These are phyloP conservation scores for Spea hammondii DNA, from an alignment of 2,797 vertebrate species.

Conservation along the genomic window DNA sequence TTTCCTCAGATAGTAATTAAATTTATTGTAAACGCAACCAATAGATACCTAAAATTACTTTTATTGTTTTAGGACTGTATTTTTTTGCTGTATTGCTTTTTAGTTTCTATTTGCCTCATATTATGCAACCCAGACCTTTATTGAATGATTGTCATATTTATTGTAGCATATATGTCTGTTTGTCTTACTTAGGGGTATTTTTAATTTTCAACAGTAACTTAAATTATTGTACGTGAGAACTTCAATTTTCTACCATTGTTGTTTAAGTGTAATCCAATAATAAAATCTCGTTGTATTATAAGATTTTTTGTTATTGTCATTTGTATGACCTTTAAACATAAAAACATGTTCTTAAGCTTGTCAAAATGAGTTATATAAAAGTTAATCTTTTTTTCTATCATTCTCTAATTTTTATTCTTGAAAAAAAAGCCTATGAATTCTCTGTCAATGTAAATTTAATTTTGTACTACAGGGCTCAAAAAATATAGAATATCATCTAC, in stretches of 20 bases:
- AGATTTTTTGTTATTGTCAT: conserved; percentile 17
- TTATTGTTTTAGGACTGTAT: too few relatives aligned
- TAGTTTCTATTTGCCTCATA: too few relatives aligned
- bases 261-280: not conserved
- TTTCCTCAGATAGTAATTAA: too few relatives aligned
- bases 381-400: not conserved
- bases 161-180: too few relatives aligned
- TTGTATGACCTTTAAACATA: conserved; percentile 16
- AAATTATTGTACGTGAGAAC: not conserved
- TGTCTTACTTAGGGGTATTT: too few relatives aligned
- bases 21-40: too few relatives aligned
- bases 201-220: not conserved
- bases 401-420: conserved; percentile 1
- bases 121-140: too few relatives aligned
- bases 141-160: too few relatives aligned
- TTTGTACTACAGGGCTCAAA: not conserved
- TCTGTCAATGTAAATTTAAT: not conserved
- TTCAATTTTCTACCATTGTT: not conserved
- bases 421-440: not conserved
- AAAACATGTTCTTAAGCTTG: conserved; percentile 10
- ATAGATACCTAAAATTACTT: too few relatives aligned
- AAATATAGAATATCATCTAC: not conserved
- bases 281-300: conserved; percentile 2
- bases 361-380: conserved; percentile 3
- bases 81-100: too few relatives aligned